Evolutionary conservation across 2,113 vertebrate species (phyloP).

Genomic region (Oreotrochilus melanogaster): DNA sequence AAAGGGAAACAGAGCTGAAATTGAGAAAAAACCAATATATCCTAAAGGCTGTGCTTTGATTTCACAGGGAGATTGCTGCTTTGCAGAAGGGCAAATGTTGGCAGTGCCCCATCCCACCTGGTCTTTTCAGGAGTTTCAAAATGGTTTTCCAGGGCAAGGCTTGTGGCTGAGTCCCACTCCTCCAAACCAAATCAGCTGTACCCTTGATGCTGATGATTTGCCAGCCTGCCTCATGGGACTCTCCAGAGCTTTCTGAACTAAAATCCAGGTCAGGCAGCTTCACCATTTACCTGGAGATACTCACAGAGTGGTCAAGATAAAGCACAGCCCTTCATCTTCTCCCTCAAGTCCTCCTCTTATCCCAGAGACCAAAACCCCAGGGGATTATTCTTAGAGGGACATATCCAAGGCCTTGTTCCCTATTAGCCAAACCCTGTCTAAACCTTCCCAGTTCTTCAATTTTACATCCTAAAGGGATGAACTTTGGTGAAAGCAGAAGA

Average conservation of each 20-base stretch:
- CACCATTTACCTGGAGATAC: not conserved
- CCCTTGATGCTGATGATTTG: not conserved
- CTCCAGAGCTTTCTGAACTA: not conserved
- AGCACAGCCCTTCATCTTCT: not conserved
- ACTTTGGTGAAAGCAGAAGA: not conserved
- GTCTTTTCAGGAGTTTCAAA: not conserved
- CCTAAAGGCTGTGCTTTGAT: not conserved
- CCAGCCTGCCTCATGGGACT: not conserved
- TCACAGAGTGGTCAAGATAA: not conserved
- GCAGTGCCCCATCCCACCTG: not conserved
- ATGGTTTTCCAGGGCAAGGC: not conserved
- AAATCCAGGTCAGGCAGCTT: not conserved
- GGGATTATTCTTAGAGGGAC: not conserved
- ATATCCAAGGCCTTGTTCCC: not conserved
- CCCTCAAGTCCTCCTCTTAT: not conserved
- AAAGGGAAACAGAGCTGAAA: not conserved
- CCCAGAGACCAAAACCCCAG: not conserved
- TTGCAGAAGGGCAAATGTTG: not conserved
- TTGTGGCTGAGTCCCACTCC: accelerated
- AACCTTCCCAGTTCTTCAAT: not conserved
- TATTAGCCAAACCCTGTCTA: not conserved
- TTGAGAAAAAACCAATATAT: not conserved
- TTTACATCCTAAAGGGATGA: not conserved
- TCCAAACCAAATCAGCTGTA: not conserved
- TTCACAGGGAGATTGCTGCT: accelerated